A percentile compares a stretch with the other conserved stretches of the same genome.
phyloP scores from a whole-genome alignment of 64 coral and sea anemone species.

The Pachyseris speciosa region DNA sequence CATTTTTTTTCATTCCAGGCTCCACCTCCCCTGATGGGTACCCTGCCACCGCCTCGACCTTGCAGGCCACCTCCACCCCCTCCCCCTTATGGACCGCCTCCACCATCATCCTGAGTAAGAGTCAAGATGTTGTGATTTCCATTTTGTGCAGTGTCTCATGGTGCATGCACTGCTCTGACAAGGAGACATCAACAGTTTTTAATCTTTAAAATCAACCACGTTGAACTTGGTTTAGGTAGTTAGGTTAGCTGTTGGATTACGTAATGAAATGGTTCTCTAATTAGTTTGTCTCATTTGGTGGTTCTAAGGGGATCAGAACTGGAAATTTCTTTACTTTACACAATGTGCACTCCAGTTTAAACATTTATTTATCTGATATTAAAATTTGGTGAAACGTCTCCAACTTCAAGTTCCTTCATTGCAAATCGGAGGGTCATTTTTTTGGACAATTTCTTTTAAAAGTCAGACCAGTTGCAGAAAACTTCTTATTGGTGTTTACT shows the following conservation, averaged over 20 bases:
- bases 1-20: conserved; percentile 48
- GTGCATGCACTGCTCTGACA: neutral
- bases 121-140: neutral
- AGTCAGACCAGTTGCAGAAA: no score
- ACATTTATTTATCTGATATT: no score
- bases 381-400: no score
- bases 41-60: conserved; percentile 82
- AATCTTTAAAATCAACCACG: neutral
- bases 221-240: neutral
- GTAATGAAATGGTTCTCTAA: neutral
- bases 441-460: no score
- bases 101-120: conserved; percentile 29
- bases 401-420: no score
- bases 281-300: neutral
- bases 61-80: no score
- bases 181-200: neutral
- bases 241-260: neutral
- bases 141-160: neutral
- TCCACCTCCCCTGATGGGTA: conserved; percentile 80
- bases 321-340: no score
- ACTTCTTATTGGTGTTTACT: no score
- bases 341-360: neutral
- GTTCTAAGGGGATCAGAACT: neutral
- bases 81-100: conserved; percentile 73
- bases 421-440: no score